Base-by-base conservation (phyloP, 2,797 vertebrate species). In the Ciconia nigra region DNA sequence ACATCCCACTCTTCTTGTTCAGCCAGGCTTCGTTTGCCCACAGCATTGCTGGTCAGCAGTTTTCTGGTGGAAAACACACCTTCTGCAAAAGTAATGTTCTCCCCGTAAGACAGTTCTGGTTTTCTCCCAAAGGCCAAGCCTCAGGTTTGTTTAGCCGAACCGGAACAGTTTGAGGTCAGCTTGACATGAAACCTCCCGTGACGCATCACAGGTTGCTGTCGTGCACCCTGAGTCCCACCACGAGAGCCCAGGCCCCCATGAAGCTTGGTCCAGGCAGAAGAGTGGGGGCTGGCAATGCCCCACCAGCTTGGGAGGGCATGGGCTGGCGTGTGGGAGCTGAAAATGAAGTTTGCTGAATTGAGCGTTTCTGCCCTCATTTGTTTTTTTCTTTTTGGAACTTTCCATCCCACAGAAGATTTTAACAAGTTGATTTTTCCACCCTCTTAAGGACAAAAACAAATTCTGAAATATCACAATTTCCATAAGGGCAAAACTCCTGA, bases 371-470 rank as follows among this genome's bases (percentile, higher is more conserved):
- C 11, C 24, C 7, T 89, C 21, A 5, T 57, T 44, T 69, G 10
- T 4, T 52, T 29, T 26, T 31, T 28, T 42, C 16, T 81, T 86
- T 87, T 72, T 54, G 29, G 58, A 71, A 39, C 41, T 83, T 91
- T 66, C 65, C 69, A 49, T 42, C 37, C 54, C 77, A 44, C 57
- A 49, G 49, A 51, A 76, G 55, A 78, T 59, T 92, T 90, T 58
- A 44, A 87, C 35, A 79, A 78, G 41, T 61, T 72, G 49, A 42
- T 84, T 92, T 87, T 90, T 74, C 80, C 62, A 82, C 58, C 25
- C 18, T 79, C 21, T 39, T 61, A 52, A 69, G 46, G 81, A 82
- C 73, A 78, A 69, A 74, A 74, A 7, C 33, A 77, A 78, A 89
- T 82, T 87, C 59, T 69, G 83, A 91, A 83, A 81, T 52, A 69